Base-by-base conservation (phyloP, 2,113 vertebrate genomes). In the Fulmarus glacialis region DNA sequence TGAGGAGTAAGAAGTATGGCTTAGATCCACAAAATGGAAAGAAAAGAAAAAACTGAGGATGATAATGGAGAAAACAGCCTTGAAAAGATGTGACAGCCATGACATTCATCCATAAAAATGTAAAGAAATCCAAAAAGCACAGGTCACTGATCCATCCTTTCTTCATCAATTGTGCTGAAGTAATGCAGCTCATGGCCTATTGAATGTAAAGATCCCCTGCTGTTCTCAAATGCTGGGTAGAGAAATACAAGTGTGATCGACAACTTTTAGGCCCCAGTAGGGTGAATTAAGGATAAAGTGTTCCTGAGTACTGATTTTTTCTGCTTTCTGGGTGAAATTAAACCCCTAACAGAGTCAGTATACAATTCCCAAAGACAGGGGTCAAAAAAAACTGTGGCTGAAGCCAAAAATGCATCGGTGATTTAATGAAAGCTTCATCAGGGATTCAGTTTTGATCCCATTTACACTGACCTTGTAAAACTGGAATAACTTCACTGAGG, bases 81-180 rank as follows among this genome's bases (percentile, higher is more conserved):
- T 96, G 58, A 93, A 96, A 94, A 88, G 89, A 90, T 2, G 4
- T 68, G 85, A 93, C 74, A 96, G 68, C 14, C 78, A 72, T 89
- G 94, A 94, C 74, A 91, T 86, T 95, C 89, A 97, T 97, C 87
- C 91, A 90, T 92, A 87, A 93, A 94, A 91, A 95, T 83, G 68
- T 86, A 94, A 95, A 95, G 92, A 87, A 93, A 93, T 94, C 58
- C 74, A 82, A 93, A 96, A 91, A 90, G 53, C 4, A 2, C 78
- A 96, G 83, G 94, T 92, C 90, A 87, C 47, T 71, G 70, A 82
- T 96, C 84, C 67, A 74, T 91, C 72, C 52, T 91, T 96, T 95
- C 93, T 92, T 96, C 86, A 90, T 94, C 93, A 82, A 34, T 90
- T 88, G 91, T 82, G 81, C 90, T 84, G 71, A 94, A 93, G 95